phyloP scores from a whole-genome alignment of 2,888 invertebrate species.

The Polymixis lichenea region DNA sequence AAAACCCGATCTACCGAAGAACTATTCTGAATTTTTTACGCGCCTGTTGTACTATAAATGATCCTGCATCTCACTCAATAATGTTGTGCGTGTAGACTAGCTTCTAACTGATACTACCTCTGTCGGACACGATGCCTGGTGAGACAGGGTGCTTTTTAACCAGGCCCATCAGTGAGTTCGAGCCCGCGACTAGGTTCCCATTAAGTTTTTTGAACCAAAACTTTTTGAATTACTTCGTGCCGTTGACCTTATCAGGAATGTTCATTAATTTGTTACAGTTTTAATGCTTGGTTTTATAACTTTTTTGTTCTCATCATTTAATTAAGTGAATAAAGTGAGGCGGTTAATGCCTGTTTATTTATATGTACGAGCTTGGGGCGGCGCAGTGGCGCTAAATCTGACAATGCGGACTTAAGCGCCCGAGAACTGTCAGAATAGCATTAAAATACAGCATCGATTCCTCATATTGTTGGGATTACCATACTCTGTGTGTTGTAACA shows the following conservation, averaged over 20 bases:
- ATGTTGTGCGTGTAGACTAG: no score
- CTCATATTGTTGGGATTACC: conserved; percentile 29
- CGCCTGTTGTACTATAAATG: no score
- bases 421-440: conserved; percentile 38
- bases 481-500: conserved; percentile 40
- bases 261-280: conserved; percentile 22
- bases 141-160: no score
- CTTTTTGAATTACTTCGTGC: conserved; percentile 2
- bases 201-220: not conserved
- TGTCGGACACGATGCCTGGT: no score
- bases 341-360: conserved; percentile 35
- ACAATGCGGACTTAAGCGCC: conserved; percentile 7
- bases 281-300: conserved; percentile 26
- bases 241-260: conserved; percentile 12
- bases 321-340: conserved; percentile 18
- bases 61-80: no score
- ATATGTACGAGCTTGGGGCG: not conserved
- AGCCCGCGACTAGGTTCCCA: no score
- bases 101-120: no score
- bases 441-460: conserved; percentile 42
- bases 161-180: no score
- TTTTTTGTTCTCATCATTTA: conserved; percentile 19
- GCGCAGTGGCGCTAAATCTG: conserved; percentile 15
- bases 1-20: no score
- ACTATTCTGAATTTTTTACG: no score